Evolutionary conservation across 1,140 invertebrate genomes (phyloP), one percentile per base, ranked within the genome.

Genomic region (Scaptodrosophila lebanonensis): DNA sequence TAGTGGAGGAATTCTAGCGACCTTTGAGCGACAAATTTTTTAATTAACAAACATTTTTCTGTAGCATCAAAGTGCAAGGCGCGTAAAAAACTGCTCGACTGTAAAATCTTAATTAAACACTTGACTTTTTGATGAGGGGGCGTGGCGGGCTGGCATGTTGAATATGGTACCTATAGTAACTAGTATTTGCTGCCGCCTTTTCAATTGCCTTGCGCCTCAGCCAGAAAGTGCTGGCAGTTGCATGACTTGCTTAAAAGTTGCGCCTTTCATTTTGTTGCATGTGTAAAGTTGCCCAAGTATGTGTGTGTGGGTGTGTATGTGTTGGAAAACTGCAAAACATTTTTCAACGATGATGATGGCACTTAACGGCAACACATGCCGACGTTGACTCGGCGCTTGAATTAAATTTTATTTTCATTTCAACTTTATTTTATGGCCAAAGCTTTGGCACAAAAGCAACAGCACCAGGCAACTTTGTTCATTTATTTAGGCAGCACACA

Each of bases 351-450:
- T 60, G 65, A 65, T 64, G 65, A 54, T 65, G 65, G 61, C 65
- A 68, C 65, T 68, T 68, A 68, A 68, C 61, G 35, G 65, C 61
- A 68, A 68, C 65, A 68, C 61, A 68, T 68, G 61, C 60, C 61
- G 60, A 36, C 33, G 16, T 29, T 17, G 12, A 20, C 16, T 45
- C 47, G 52, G 39, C 45, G 56, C 65, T 65, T 61, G 65, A 68
- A 68, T 68, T 68, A 68, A 68, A 68, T 68, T 68, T 68, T 68
- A 65, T 68, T 65, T 68, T 68, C 61, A 59, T 68, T 68, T 68
- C 62, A 68, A 68, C 54, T 68, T 68, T 65, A 54, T 64, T 52
- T 68, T 68, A 60, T 68, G 60, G 61, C 54, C 65, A 53, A 68
- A 68, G 62, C 22, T n/a, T n/a, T n/a, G n/a, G n/a, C n/a, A 33